Conservation (phyloP, 1,140 invertebrate genomes). For the Hetaerina americana region DNA sequence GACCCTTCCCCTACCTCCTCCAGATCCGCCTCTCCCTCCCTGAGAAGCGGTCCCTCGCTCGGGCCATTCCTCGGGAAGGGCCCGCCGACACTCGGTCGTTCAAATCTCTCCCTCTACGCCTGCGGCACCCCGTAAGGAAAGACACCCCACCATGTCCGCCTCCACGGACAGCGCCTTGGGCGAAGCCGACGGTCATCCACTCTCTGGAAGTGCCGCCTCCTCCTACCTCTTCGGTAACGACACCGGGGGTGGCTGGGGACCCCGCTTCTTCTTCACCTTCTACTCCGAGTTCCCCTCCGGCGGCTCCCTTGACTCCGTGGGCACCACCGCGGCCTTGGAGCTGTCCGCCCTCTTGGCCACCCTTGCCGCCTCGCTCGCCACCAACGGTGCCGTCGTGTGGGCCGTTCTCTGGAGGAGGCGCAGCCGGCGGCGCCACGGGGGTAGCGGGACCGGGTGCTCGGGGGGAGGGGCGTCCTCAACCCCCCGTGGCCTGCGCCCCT, state of each 20-base stretch:
- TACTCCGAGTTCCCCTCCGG: conserved; percentile 35
- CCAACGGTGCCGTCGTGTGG: conserved; percentile 21
- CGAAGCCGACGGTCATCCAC: too few species aligned
- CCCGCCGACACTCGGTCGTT: too few species aligned
- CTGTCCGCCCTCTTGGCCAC: conserved; percentile 26
- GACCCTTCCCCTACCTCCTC: too few species aligned
- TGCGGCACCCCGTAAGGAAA: too few species aligned
- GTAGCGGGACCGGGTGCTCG: conserved; percentile 8
- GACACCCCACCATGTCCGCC: too few species aligned
- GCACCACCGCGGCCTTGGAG: conserved; percentile 22
- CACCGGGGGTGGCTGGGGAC: conserved; percentile 27
- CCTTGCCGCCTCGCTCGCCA: conserved; percentile 29
- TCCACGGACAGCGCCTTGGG: too few species aligned
- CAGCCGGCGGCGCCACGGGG: not conserved
- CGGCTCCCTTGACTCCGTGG: conserved; percentile 19
- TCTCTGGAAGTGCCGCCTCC: conserved; percentile 3
- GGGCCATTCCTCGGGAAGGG: too few species aligned
- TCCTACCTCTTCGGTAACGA: conserved; percentile 9
- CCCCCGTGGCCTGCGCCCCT: conserved; percentile 51
- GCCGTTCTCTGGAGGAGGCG: not conserved
- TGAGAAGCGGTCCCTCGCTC: too few species aligned
- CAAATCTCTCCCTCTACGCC: too few species aligned
- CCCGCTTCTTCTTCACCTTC: conserved; percentile 36
- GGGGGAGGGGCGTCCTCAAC: conserved; percentile 30
- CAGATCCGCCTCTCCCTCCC: too few species aligned